These are phyloP conservation scores for Caradrina clavipalpis DNA, from an alignment of 2,888 invertebrate species.

Conservation along the genomic window DNA sequence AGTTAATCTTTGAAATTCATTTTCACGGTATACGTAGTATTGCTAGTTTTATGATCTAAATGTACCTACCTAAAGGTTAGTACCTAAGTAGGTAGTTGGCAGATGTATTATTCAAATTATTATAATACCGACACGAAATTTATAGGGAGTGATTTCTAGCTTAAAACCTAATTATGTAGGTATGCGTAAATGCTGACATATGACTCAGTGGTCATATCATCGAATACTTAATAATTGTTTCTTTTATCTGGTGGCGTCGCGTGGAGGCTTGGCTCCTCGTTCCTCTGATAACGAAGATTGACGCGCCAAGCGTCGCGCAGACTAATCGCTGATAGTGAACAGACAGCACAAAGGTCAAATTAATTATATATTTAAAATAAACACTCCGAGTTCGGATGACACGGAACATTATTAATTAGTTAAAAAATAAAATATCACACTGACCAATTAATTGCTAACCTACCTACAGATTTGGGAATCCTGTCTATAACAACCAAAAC, in stretches of 20 bases:
- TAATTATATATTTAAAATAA: slow-evolving; percentile 45
- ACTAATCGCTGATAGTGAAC: slow-evolving; percentile 55
- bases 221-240: slow-evolving; percentile 40
- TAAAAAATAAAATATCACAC: neutral
- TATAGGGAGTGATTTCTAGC: slow-evolving; percentile 11
- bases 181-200: slow-evolving; percentile 17
- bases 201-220: slow-evolving; percentile 52
- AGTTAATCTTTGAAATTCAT: neutral
- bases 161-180: slow-evolving; percentile 1
- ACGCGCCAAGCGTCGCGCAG: slow-evolving; percentile 45
- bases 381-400: slow-evolving; percentile 19
- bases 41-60: neutral
- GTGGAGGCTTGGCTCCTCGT: slow-evolving; percentile 70
- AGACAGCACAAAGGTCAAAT: slow-evolving; percentile 54
- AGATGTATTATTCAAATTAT: too few species aligned
- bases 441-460: slow-evolving; percentile 14
- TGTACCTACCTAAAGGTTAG: too few species aligned
- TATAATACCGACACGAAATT: neutral
- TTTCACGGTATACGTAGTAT: neutral
- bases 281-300: slow-evolving; percentile 63
- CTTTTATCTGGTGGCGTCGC: slow-evolving; percentile 42
- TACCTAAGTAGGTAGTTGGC: too few species aligned
- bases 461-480: neutral
- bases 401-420: slow-evolving; percentile 10
- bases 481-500: neutral